Evolutionary conservation across 1,140 invertebrate species (phyloP).

Genomic region (Agraylea sexmaculata): DNA sequence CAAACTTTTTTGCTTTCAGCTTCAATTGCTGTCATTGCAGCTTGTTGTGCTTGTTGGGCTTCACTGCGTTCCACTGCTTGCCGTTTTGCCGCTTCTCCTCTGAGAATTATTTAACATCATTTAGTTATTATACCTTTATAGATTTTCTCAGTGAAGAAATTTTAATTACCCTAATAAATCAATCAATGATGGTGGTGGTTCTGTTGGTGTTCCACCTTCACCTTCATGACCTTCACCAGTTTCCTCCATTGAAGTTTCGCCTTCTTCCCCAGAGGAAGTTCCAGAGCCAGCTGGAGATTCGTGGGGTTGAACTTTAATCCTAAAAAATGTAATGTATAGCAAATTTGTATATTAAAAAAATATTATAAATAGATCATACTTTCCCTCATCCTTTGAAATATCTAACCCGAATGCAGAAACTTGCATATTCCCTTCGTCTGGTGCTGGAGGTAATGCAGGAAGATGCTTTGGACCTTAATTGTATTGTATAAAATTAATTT

Average conservation of each 20-base stretch:
- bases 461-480: conserved; percentile 43
- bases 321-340: conserved; percentile 17
- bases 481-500: neutral
- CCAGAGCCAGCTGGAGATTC: conserved; percentile 51
- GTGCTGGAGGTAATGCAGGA: conserved; percentile 56
- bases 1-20: conserved; percentile 58
- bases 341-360: conserved; percentile 1
- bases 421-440: conserved; percentile 41
- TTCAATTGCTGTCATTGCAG: conserved; percentile 76
- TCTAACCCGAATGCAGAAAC: conserved; percentile 59
- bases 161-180: conserved; percentile 57
- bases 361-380: conserved; percentile 37
- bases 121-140: neutral
- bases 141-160: neutral
- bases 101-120: conserved; percentile 24
- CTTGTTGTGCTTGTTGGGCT: conserved; percentile 72
- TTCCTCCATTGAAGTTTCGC: conserved; percentile 46
- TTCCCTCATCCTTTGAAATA: conserved; percentile 69
- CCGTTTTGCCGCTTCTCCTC: conserved; percentile 71
- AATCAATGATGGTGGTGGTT: conserved; percentile 52
- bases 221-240: conserved; percentile 43
- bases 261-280: conserved; percentile 53
- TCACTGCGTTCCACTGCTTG: conserved; percentile 67
- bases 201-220: conserved; percentile 39
- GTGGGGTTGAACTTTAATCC: conserved; percentile 57